phyloP scores from a whole-genome alignment of 2,797 vertebrate genomes.

The Distichodus sexfasciatus region DNA sequence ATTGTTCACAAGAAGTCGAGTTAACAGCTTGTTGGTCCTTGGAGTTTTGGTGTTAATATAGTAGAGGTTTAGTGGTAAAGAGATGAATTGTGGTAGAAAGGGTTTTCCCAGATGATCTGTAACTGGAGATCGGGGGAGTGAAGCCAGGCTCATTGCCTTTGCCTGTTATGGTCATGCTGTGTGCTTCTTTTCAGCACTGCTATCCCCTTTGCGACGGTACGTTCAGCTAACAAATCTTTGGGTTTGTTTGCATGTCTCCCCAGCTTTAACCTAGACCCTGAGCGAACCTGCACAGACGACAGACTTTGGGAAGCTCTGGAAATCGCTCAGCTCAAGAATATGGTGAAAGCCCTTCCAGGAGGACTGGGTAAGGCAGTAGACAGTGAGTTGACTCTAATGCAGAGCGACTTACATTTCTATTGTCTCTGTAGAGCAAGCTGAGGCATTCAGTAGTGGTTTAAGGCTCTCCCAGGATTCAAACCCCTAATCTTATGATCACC shows the following conservation, averaged over 20 bases:
- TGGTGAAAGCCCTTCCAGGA: slow-evolving; percentile 93
- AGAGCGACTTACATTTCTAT: too few relatives aligned
- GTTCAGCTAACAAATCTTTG: not conserved
- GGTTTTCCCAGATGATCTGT: slow-evolving; percentile 22
- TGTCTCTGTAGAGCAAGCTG: too few relatives aligned
- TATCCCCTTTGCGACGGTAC: not conserved
- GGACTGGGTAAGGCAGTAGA: slow-evolving; percentile 80
- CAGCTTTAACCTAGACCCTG: slow-evolving; percentile 96
- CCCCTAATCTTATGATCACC: too few relatives aligned
- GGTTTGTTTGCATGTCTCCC: not conserved
- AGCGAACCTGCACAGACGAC: slow-evolving; percentile 88
- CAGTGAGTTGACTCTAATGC: not conserved
- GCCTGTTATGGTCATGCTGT: slow-evolving; percentile 53
- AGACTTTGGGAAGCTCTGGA: slow-evolving; percentile 98
- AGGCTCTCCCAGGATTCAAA: too few relatives aligned
- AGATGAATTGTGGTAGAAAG: slow-evolving; percentile 9
- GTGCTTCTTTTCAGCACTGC: not conserved
- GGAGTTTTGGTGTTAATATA: slow-evolving; percentile 20
- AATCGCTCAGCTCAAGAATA: slow-evolving; percentile 97
- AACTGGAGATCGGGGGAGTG: slow-evolving; percentile 17
- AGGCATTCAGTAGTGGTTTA: too few relatives aligned
- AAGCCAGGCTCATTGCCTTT: slow-evolving; percentile 29
- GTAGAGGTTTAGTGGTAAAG: slow-evolving; percentile 7
- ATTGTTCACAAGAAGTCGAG: slow-evolving; percentile 39
- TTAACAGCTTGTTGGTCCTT: slow-evolving; percentile 11